phyloP scores from a whole-genome alignment of 2,797 vertebrate genomes.

The Anas georgica region DNA sequence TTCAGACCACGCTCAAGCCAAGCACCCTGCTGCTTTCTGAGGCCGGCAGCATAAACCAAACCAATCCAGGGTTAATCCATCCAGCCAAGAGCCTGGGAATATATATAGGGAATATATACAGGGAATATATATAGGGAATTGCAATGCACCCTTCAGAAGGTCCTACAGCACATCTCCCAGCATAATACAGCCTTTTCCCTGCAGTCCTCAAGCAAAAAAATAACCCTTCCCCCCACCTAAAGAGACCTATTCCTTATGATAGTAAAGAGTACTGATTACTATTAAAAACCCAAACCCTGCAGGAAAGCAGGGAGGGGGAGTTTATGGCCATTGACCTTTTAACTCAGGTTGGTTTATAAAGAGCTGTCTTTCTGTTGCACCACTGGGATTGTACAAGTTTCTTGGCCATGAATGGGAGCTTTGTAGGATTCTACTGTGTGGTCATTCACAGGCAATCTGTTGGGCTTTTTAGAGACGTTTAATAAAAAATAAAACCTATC shows the following conservation, averaged over 20 bases:
- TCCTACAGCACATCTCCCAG: neutral
- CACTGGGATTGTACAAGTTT: constrained; percentile 52
- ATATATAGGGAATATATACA: neutral
- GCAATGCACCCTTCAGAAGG: neutral
- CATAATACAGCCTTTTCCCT: constrained; percentile 15
- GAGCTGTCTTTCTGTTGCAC: constrained; percentile 67
- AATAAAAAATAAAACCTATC: constrained; percentile 68
- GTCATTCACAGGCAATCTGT: constrained; percentile 77
- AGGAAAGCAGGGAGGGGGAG: constrained; percentile 44
- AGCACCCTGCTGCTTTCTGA: neutral
- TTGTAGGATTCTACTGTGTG: constrained; percentile 78
- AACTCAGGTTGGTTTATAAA: constrained; percentile 72
- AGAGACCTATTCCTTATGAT: neutral
- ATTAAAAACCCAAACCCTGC: constrained; percentile 44
- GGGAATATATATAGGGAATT: neutral
- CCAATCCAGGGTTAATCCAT: neutral
- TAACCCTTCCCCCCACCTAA: neutral
- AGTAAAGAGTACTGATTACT: constrained; percentile 37
- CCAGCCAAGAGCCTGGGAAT: neutral
- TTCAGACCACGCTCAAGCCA: neutral
- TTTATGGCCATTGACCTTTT: constrained; percentile 69
- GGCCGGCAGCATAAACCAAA: neutral
- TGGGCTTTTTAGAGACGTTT: constrained; percentile 67
- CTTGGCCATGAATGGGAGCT: constrained; percentile 75
- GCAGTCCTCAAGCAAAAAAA: neutral